phyloP scores from a whole-genome alignment of 2,888 invertebrate species.

The Chironomus tentans region DNA sequence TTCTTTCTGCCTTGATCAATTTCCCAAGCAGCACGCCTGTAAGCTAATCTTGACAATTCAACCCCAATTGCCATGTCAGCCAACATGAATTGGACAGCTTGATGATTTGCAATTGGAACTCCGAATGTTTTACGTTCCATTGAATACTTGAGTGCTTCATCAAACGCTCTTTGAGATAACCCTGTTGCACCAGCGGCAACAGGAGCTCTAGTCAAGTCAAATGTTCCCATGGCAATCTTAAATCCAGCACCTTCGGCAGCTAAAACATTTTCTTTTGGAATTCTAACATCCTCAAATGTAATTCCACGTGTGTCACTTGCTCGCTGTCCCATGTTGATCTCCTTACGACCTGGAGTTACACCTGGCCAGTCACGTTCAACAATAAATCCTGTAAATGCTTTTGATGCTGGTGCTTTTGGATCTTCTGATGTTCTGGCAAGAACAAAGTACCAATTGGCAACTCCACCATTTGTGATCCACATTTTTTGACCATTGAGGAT shows the following conservation, averaged over 20 bases:
- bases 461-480: constrained; percentile 99
- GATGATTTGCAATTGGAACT: constrained; percentile 67
- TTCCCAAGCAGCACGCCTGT: constrained; percentile 82
- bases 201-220: constrained; percentile 88
- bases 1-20: constrained; percentile 72
- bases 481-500: constrained; percentile 94
- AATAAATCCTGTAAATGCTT: constrained; percentile 92
- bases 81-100: constrained; percentile 88
- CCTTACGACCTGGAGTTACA: constrained; percentile 69
- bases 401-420: constrained; percentile 69
- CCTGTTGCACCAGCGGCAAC: constrained; percentile 89
- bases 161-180: constrained; percentile 77
- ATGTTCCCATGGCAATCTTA: constrained; percentile 94
- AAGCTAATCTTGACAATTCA: constrained; percentile 77
- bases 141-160: constrained; percentile 88
- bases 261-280: constrained; percentile 90
- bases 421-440: constrained; percentile 87
- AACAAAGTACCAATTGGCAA: constrained; percentile 95
- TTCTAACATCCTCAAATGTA: constrained; percentile 92
- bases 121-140: constrained; percentile 91
- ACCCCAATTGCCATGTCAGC: constrained; percentile 93
- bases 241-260: constrained; percentile 87
- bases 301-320: constrained; percentile 88
- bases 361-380: constrained; percentile 87
- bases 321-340: constrained; percentile 93